A percentile compares a stretch with the other conserved stretches of the same genome.
These are phyloP conservation scores for Cliona cf. orientalis DNA, from an alignment of 37 sponge, comb jelly and placozoan species.

Conservation along the genomic window DNA sequence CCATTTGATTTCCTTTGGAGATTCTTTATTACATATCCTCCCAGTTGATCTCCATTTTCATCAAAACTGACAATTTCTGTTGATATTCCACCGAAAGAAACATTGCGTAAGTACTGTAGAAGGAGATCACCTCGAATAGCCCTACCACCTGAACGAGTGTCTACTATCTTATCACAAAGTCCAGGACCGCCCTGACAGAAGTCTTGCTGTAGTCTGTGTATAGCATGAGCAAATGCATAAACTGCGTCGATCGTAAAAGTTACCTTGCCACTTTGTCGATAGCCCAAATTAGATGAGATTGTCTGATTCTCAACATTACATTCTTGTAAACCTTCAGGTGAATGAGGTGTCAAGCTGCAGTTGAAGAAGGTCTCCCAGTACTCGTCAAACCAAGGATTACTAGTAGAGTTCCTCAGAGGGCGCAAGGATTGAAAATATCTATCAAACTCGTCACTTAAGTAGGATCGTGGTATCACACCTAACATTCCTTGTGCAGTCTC, in stretches of 20 bases:
- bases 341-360: too few relatives aligned
- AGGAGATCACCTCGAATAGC: conserved; percentile 34
- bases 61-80: conserved; percentile 48
- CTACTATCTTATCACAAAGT: conserved; percentile 33
- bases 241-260: conserved; percentile 78
- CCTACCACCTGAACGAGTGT: background rate
- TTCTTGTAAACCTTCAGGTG: background rate
- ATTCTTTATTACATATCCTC: conserved; percentile 41
- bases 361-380: conserved; percentile 52
- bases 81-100: conserved; percentile 4
- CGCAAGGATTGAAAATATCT: conserved; percentile 52
- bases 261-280: conserved; percentile 56
- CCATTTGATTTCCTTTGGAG: conserved; percentile 5
- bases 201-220: conserved; percentile 42
- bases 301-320: conserved; percentile 34
- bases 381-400: conserved; percentile 71
- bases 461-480: conserved; percentile 25
- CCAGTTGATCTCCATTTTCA: conserved; percentile 42
- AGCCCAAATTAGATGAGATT: background rate
- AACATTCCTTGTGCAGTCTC: conserved; percentile 37
- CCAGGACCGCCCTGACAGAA: background rate
- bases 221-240: conserved; percentile 71
- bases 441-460: conserved; percentile 34
- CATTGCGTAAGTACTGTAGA: conserved; percentile 31
- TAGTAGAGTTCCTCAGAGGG: too few relatives aligned